Conservation (phyloP, 2,797 vertebrate genomes). For the Sciurus carolinensis region DNA sequence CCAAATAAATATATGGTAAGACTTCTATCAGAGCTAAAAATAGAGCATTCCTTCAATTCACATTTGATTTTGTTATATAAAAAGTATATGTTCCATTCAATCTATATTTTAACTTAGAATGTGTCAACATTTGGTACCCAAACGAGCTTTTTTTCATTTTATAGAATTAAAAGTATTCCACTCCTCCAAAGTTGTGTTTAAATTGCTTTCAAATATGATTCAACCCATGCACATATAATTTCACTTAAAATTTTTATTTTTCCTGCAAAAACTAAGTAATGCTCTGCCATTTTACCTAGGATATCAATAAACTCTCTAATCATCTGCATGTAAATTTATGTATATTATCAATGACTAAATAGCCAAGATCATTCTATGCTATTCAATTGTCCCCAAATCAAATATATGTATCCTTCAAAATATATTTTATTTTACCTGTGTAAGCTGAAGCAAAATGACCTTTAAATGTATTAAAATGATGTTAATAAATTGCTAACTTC, state of each 20-base stretch:
- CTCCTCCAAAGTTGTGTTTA: background rate
- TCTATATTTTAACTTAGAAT: background rate
- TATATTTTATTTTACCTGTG: background rate
- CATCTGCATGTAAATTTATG: background rate
- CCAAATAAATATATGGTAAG: background rate
- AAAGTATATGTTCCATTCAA: conserved; percentile 42
- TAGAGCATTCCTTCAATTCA: background rate
- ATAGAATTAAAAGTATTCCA: conserved; percentile 26
- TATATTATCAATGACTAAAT: background rate
- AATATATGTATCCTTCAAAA: background rate
- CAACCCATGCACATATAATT: background rate
- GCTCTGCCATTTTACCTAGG: background rate
- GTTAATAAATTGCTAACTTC: background rate
- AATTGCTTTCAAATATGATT: background rate
- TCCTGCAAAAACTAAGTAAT: background rate
- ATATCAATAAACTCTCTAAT: background rate
- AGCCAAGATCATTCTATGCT: background rate
- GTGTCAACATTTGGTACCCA: background rate
- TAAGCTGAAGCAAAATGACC: background rate
- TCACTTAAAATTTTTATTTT: background rate
- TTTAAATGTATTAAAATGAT: background rate
- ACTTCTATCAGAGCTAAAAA: conserved; percentile 20
- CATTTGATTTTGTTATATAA: conserved; percentile 7
- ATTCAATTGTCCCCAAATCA: background rate
- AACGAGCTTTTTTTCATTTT: background rate